Base-by-base conservation (phyloP, 2,113 vertebrate genomes). In the Eleginops maclovinus region DNA sequence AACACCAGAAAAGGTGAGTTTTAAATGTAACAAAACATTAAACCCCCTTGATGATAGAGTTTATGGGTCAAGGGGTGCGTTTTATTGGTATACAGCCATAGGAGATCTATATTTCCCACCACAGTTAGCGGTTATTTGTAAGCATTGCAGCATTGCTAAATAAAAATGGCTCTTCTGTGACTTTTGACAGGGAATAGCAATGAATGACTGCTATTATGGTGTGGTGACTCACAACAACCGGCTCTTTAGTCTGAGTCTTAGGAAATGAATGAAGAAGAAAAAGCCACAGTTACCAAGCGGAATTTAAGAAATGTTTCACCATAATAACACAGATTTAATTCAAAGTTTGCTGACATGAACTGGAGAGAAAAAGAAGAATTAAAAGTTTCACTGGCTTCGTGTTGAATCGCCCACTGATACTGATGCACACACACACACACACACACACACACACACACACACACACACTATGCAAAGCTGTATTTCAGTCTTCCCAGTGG, bases 391-490 rank as follows among this genome's bases (percentile, higher is more conserved):
- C 54, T 40, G 44, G 10, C 16, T 55, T 73, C 54, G 66, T 9
- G n/a, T 19, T 62, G 49, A 63, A 28, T 50, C 19, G 19, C 40
- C 1, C 44, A 17, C 41, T 12, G 3, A 44, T 44, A 22, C 44
- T 50, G 36, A 64, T 21, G 16, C 0, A 22, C 22, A 13, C 46
- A 75, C 0, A 36, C 41, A 46, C 21, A 46, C 26, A 69, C 9
- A 66, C 58, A 73, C 54, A 40, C 22, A n/a, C n/a, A n/a, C n/a
- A 54, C 47, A 16, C 51, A n/a, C 2, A 22, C 28, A 40, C 26
- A 69, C 9, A 66, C 58, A 73, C 54, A 40, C 22, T 28, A 46
- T 72, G 72, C 53, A 66, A 56, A 78, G 65, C 62, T 46, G 69
- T 19, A n/a, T 50, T n/a, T 70, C 44, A 40, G 22, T 12, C 16